Evolutionary conservation across 2,888 invertebrate genomes (phyloP).

Genomic region (Oxytorus armatus): DNA sequence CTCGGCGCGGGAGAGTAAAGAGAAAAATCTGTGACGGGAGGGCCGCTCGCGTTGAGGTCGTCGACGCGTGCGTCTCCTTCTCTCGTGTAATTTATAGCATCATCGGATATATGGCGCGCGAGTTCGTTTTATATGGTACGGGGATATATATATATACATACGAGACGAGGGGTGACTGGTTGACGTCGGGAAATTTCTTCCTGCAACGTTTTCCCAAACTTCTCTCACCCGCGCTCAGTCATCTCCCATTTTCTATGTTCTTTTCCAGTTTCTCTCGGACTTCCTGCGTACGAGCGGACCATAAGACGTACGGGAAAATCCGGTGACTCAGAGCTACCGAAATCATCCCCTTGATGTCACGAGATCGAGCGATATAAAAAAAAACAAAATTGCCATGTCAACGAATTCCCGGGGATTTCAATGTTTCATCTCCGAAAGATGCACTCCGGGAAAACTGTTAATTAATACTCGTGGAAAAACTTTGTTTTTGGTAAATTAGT

Average conservation of each 20-base stretch:
- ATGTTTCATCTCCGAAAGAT: constrained; percentile 37
- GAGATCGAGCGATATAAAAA: constrained; percentile 36
- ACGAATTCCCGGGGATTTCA: constrained; percentile 37
- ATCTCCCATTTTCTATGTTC: constrained; percentile 36
- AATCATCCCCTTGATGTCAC: constrained; percentile 59
- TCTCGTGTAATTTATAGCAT: constrained; percentile 59
- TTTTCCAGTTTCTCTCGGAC: constrained; percentile 29
- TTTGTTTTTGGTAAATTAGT: not conserved
- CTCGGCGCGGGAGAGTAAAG: constrained; percentile 22
- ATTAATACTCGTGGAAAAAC: not conserved
- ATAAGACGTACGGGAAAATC: constrained; percentile 47
- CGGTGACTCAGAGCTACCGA: constrained; percentile 65
- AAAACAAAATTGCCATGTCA: constrained; percentile 47
- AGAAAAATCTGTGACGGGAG: constrained; percentile 33
- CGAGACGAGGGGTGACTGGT: constrained; percentile 55
- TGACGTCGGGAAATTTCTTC: constrained; percentile 65
- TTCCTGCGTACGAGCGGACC: constrained; percentile 9
- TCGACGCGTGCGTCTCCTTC: constrained; percentile 56
- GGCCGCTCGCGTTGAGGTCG: constrained; percentile 49
- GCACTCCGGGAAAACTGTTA: constrained; percentile 12
- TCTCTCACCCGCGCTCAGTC: constrained; percentile 50
- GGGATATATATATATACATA: constrained; percentile 41
- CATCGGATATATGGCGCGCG: constrained; percentile 49
- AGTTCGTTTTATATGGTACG: constrained; percentile 22
- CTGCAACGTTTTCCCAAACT: constrained; percentile 54